These are phyloP conservation scores for Ataeniobius toweri DNA, from an alignment of 2,797 vertebrate genomes.

Conservation along the genomic window DNA sequence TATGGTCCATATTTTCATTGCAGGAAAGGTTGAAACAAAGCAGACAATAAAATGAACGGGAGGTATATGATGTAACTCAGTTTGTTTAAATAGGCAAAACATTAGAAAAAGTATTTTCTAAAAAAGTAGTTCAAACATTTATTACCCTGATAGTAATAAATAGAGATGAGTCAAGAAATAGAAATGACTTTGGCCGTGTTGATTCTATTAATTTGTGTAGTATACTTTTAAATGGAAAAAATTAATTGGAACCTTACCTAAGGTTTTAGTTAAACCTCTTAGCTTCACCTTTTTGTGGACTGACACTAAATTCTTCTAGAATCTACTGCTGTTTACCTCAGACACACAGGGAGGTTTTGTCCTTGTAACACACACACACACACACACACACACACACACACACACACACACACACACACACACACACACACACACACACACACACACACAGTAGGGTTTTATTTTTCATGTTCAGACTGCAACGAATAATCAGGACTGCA, in stretches of 20 bases:
- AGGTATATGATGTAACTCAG: background rate
- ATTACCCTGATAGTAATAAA: background rate
- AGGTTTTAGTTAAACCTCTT: background rate
- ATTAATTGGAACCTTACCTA: background rate
- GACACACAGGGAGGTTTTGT: background rate
- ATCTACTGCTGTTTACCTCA: background rate
- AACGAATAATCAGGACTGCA: too few relatives aligned
- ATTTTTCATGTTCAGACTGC: background rate
- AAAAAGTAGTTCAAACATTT: background rate
- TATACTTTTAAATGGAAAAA: background rate
- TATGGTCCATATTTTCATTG: conserved; percentile 20
- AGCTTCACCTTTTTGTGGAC: background rate
- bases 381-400: background rate
- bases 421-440: conserved; percentile 1
- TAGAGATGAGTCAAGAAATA: too few relatives aligned
- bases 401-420: background rate
- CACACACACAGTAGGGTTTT: background rate
- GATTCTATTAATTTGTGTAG: background rate
- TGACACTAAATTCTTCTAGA: background rate
- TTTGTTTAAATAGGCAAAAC: background rate
- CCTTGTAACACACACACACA: background rate
- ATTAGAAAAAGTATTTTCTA: background rate
- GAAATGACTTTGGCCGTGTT: background rate
- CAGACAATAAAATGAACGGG: background rate
- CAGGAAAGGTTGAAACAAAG: background rate